Percentiles rank a stretch among this genome's conserved stretches.
phyloP scores from a whole-genome alignment of 2,113 vertebrate genomes.

The Marcusenius ussheri region DNA sequence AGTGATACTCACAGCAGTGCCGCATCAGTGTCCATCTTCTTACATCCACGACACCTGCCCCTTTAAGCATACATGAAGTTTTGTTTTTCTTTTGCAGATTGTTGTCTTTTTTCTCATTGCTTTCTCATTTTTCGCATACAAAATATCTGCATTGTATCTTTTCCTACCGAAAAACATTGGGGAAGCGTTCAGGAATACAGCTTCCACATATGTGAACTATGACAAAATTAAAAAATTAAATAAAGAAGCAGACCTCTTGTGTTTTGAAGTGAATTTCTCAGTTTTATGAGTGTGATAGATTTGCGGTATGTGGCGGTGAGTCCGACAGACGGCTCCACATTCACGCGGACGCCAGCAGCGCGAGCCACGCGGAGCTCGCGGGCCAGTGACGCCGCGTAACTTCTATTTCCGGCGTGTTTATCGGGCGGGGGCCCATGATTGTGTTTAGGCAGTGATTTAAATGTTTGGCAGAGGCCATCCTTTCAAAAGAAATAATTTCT shows the following conservation, averaged over 20 bases:
- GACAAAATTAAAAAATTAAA: neutral
- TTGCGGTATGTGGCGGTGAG: neutral
- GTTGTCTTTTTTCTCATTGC: neutral
- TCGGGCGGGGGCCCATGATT: neutral
- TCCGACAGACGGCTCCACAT: neutral
- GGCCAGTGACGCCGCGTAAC: neutral
- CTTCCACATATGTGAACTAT: neutral
- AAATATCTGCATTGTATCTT: neutral
- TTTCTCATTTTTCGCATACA: no score
- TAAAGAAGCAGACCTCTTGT: neutral
- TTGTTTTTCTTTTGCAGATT: neutral
- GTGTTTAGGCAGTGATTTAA: conserved; percentile 14
- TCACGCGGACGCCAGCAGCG: neutral
- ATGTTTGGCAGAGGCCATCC: neutral
- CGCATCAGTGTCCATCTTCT: no score
- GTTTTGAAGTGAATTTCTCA: conserved; percentile 1
- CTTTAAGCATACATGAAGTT: neutral
- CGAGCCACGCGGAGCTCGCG: neutral
- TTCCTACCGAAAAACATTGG: neutral
- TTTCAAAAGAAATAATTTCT: conserved; percentile 9
- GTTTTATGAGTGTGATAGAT: neutral
- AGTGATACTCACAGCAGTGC: no score
- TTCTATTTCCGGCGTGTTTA: neutral
- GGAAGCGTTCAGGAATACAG: neutral
- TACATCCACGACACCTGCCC: no score